Percentiles rank a stretch among this genome's conserved stretches.
These are phyloP conservation scores for Xerus inauris DNA, from an alignment of 2,113 vertebrate genomes.

Conservation along the genomic window DNA sequence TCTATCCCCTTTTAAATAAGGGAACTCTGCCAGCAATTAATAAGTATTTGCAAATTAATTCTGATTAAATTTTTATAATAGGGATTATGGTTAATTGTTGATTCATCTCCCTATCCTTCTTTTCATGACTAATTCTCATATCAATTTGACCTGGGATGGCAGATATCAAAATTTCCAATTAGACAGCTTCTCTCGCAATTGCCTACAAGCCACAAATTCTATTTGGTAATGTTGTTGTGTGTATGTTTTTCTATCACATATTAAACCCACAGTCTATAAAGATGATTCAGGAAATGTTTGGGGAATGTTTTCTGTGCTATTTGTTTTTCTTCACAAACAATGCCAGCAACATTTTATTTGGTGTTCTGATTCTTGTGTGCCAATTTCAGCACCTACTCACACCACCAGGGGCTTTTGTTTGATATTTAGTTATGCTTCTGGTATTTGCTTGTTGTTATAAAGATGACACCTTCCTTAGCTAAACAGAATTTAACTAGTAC, in stretches of 20 bases:
- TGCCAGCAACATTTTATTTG: conserved; percentile 43
- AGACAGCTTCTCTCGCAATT: conserved; percentile 75
- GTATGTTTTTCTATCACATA: conserved; percentile 68
- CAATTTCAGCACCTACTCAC: conserved; percentile 27
- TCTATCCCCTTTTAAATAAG: conserved; percentile 71
- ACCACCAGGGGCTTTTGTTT: conserved; percentile 66
- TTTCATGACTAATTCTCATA: conserved; percentile 78
- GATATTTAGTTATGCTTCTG: conserved; percentile 74
- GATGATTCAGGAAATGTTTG: conserved; percentile 17
- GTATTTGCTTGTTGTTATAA: conserved; percentile 68
- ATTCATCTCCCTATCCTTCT: conserved; percentile 78
- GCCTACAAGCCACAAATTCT: conserved; percentile 19
- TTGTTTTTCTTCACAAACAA: conserved; percentile 41
- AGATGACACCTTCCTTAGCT: conserved; percentile 40
- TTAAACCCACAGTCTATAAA: conserved; percentile 64
- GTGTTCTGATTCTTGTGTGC: background rate
- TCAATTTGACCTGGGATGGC: conserved; percentile 79
- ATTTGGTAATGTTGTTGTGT: conserved; percentile 57
- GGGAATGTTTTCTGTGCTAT: conserved; percentile 33
- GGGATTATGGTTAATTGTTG: conserved; percentile 83
- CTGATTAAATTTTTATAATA: conserved; percentile 84
- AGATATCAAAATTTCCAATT: conserved; percentile 81
- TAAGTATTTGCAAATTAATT: conserved; percentile 85
- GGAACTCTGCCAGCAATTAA: conserved; percentile 80
- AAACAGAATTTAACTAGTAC: conserved; percentile 61